Percentiles rank a stretch among this genome's conserved stretches.
Evolutionary conservation across 2,888 invertebrate species (phyloP).

Genomic region (Cantharis nigra): DNA sequence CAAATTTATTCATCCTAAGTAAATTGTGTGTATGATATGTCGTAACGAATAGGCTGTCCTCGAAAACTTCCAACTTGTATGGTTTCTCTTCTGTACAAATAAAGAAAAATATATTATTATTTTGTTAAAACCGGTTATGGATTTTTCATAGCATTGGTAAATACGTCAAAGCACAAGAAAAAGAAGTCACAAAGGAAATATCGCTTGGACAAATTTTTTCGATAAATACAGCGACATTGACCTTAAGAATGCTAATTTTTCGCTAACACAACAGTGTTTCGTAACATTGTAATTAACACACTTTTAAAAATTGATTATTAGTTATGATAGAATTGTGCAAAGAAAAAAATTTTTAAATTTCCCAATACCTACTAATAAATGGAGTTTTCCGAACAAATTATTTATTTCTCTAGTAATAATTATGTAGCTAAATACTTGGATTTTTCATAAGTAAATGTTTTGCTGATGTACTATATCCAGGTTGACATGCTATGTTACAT

Average conservation of each 20-base stretch:
- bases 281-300: background rate
- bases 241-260: background rate
- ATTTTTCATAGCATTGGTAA: background rate
- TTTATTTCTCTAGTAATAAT: background rate
- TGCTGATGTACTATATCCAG: no score
- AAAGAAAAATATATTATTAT: background rate
- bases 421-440: background rate
- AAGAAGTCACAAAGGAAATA: background rate
- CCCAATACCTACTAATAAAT: background rate
- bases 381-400: background rate
- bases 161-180: background rate
- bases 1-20: conserved; percentile 70
- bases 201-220: background rate
- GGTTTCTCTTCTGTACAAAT: conserved; percentile 62
- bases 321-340: background rate
- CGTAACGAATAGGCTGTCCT: conserved; percentile 70
- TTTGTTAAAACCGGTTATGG: background rate
- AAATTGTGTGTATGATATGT: conserved; percentile 67
- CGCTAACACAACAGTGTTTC: background rate
- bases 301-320: background rate
- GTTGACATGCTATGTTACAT: no score
- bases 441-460: background rate
- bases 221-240: background rate
- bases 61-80: conserved; percentile 74
- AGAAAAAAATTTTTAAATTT: background rate